Evolutionary conservation across 2,888 invertebrate genomes (phyloP), one percentile per base, ranked within the genome.

Genomic region (Molanna angustata): DNA sequence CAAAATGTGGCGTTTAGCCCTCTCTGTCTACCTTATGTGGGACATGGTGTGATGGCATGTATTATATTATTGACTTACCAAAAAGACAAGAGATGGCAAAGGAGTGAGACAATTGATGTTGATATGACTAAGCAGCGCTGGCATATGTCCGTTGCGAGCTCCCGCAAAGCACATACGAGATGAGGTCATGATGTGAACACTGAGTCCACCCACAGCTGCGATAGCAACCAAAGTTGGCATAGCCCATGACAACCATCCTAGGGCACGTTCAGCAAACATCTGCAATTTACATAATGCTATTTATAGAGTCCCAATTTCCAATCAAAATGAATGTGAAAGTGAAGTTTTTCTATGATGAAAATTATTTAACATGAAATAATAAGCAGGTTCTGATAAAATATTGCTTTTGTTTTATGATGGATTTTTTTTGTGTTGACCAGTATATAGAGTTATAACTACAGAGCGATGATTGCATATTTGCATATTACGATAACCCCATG

Each of bases 141-240:
- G 93, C 78, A 93, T 90, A 65, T 93, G 92, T 0, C 92, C 91
- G 64, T 90, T 89, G 56, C 93, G 79, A 1, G 93, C 92, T n/a
- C 92, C 92, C 7, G 91, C 92, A 69, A 91, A 93, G 64, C 92
- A 86, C 85, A 93, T 88, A 58, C 92, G 83, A 2, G 95, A 94
- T 6, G 94, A 93, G 16, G 96, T 90, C 90, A 97, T 94, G 44
- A 97, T 91, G 66, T 94, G 94, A 48, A 96, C 94, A 56, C 94
- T 91, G 2, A 97, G 78, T 1, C 95, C 94, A 52, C 96, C 96
- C 65, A 95, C 84, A 1, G 94, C 90, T 0, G 96, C 95, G 51
- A 94, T 80, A 0, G 95, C 94, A 1, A 97, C 96, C 76, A 96
- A 84, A 3, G 92, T 71, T 0, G 96, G 94, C 82, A 97, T 93